Base-by-base conservation (phyloP, 2,113 vertebrate genomes). In the Potamarius usumacintae region DNA sequence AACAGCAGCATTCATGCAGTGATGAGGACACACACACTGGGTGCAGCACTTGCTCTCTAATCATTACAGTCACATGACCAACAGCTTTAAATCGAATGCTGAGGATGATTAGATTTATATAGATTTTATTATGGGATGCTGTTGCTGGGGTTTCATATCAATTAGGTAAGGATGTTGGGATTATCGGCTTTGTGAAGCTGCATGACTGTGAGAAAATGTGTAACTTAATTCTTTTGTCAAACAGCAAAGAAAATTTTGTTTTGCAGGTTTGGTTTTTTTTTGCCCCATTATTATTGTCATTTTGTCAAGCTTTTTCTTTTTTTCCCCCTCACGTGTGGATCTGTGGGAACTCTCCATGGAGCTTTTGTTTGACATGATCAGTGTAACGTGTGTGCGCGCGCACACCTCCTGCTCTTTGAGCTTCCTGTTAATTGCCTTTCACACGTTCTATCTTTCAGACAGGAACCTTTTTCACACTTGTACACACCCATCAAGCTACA, bases 401-500 rank as follows among this genome's bases (percentile, higher is more conserved):
- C 10, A 53, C 65, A 62, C 89, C 79, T 77, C 78, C 58, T 57
- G 76, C 65, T 17, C 79, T 87, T 89, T 85, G 48, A 65, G 67
- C 76, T 25, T 67, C 69, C 55, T 85, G 89, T 69, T 90, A 91
- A 90, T 90, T 91, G 88, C 67, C 72, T 90, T 91, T 91, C 89
- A 88, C 88, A 83, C 85, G 7, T 85, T 86, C 85, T 78, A 83
- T 87, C 77, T 91, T 88, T 90, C 83, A 69, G 86, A 85, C 89
- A 76, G 7, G 72, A 82, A 87, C 80, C 72, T 89, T 91, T 91
- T 90, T 90, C 87, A 89, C 92, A 94, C 92, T 92, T 94, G 93
- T 76, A 93, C 88, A 81, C 89, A 92, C 90, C 89, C 91, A 83
- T 94, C 89, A 92, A 89, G 89, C 92, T 88, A 83, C 89, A 86